A percentile compares a stretch with the other conserved stretches of the same genome.
Evolutionary conservation across 2,113 vertebrate genomes (phyloP).

Genomic region (Cygnus buccinator): DNA sequence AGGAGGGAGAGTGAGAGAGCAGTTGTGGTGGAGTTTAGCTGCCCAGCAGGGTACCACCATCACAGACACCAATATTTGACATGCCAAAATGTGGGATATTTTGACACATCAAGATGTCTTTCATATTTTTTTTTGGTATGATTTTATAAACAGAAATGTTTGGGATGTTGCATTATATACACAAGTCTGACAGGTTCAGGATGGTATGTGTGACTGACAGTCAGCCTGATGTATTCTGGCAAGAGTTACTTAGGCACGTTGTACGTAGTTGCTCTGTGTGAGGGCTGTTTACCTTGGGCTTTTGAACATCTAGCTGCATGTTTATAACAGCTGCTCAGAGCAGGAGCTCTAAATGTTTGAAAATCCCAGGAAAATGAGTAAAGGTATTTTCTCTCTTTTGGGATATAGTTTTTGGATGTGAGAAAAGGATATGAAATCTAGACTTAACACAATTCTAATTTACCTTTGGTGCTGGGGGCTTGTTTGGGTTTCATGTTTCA

Average conservation of each 20-base stretch:
- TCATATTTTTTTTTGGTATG: neutral
- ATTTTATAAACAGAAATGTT: neutral
- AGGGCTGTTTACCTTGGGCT: neutral
- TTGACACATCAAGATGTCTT: neutral
- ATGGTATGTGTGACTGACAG: neutral
- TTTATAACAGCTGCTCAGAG: neutral
- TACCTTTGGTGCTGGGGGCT: neutral
- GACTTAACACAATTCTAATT: neutral
- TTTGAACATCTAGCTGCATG: neutral
- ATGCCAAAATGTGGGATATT: neutral
- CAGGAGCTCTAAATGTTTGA: neutral
- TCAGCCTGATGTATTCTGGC: neutral
- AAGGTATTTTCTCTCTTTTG: neutral
- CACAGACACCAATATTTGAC: neutral
- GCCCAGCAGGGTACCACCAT: no score
- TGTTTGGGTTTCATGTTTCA: neutral
- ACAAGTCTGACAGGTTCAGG: neutral
- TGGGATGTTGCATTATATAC: neutral
- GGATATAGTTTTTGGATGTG: neutral
- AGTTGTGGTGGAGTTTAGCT: no score
- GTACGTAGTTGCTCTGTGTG: neutral
- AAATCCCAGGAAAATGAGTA: neutral
- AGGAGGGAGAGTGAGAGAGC: no score
- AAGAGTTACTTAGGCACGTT: neutral
- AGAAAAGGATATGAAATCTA: neutral